These are phyloP conservation scores for Poecilia latipinna DNA, from an alignment of 2,113 vertebrate species.

Conservation along the genomic window DNA sequence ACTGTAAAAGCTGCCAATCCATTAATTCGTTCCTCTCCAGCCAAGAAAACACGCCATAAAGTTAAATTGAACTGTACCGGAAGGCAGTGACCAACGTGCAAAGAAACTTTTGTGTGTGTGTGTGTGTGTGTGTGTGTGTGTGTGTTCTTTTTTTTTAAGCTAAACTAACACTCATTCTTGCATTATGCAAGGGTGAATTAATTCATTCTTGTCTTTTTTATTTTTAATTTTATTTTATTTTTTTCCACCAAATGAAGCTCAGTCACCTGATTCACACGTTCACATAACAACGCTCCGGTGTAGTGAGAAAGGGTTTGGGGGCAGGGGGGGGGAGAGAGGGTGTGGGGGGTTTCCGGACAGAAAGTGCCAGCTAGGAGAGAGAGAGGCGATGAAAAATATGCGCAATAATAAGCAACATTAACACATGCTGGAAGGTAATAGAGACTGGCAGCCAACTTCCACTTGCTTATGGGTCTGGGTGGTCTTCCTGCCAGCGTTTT, in stretches of 20 bases:
- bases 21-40: slow-evolving; percentile 23
- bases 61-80: slow-evolving; percentile 37
- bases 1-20: slow-evolving; percentile 14
- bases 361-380: slow-evolving; percentile 43
- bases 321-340: no score
- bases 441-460: slow-evolving; percentile 46
- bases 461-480: slow-evolving; percentile 52
- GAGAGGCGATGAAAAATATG: slow-evolving; percentile 51
- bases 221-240: no score
- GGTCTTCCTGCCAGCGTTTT: slow-evolving; percentile 42
- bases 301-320: not conserved
- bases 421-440: slow-evolving; percentile 64
- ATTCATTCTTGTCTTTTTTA: slow-evolving; percentile 36
- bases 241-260: slow-evolving; percentile 30
- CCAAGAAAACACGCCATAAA: slow-evolving; percentile 8
- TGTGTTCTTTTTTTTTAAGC: slow-evolving; percentile 29
- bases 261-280: slow-evolving; percentile 36
- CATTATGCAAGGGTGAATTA: slow-evolving; percentile 48
- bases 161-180: slow-evolving; percentile 5
- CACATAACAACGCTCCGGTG: slow-evolving; percentile 34
- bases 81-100: slow-evolving; percentile 30
- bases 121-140: no score
- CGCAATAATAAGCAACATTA: slow-evolving; percentile 65
- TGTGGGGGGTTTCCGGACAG: not conserved
- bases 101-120: slow-evolving; percentile 29